These are phyloP conservation scores for Chromis chromis DNA, from an alignment of 2,797 vertebrate genomes.

Conservation along the genomic window DNA sequence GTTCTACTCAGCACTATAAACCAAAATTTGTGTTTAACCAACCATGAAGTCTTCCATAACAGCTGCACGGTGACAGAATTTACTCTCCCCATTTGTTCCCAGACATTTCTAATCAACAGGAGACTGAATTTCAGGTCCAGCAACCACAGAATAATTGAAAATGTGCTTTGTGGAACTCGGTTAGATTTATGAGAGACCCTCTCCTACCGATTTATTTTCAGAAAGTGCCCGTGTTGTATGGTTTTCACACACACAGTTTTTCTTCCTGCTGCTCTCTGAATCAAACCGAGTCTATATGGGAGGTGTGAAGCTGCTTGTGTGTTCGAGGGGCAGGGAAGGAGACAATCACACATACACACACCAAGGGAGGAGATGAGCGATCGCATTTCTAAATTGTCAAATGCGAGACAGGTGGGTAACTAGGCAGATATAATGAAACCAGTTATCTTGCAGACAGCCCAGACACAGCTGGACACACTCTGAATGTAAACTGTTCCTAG, in stretches of 20 bases:
- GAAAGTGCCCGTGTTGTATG: slow-evolving; percentile 54
- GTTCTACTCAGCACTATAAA: slow-evolving; percentile 4
- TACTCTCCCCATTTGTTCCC: slow-evolving; percentile 34
- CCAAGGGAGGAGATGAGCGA: slow-evolving; percentile 20
- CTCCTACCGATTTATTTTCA: slow-evolving; percentile 56
- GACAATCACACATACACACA: background rate
- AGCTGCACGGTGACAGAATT: slow-evolving; percentile 28
- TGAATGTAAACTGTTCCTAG: background rate
- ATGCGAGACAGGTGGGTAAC: slow-evolving; percentile 53
- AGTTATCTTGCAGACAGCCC: slow-evolving; percentile 30
- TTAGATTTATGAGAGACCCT: slow-evolving; percentile 55
- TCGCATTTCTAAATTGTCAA: slow-evolving; percentile 49
- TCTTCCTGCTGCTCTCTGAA: slow-evolving; percentile 60
- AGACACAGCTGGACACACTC: slow-evolving; percentile 19
- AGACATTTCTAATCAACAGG: slow-evolving; percentile 56
- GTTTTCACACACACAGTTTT: slow-evolving; percentile 49
- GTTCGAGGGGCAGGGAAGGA: slow-evolving; percentile 27
- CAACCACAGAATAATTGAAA: slow-evolving; percentile 59
- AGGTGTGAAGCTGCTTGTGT: slow-evolving; percentile 70
- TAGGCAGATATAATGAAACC: slow-evolving; percentile 44
- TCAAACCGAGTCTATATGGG: slow-evolving; percentile 61
- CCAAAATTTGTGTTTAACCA: slow-evolving; percentile 10
- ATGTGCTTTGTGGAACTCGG: slow-evolving; percentile 45
- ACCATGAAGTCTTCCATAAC: slow-evolving; percentile 7
- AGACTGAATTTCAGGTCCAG: slow-evolving; percentile 43